Conservation (phyloP, 2,888 invertebrate species). For the Exephanes ischioxanthus region DNA sequence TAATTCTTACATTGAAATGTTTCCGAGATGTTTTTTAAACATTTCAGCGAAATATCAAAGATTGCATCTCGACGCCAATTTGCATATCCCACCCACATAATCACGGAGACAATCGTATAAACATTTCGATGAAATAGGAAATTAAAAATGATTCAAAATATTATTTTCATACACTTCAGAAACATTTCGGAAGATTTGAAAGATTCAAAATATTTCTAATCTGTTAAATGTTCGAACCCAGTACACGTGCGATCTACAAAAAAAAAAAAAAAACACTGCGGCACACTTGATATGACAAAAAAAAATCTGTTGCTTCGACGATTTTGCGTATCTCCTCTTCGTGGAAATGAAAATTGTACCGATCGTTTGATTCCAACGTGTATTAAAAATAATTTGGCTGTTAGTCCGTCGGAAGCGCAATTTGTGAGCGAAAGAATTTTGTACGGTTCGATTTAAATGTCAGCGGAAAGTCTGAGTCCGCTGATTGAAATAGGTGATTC, state of each 20-base stretch:
- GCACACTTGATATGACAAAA: not conserved
- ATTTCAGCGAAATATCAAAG: too few species aligned
- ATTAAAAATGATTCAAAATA: too few species aligned
- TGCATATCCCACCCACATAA: too few species aligned
- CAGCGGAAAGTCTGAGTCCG: conserved; percentile 59
- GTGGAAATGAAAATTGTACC: not conserved
- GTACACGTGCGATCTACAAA: not conserved
- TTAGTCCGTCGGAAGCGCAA: conserved; percentile 46
- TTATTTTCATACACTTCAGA: too few species aligned
- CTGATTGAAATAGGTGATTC: conserved; percentile 53
- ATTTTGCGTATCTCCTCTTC: not conserved
- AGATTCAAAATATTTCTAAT: too few species aligned
- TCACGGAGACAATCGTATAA: too few species aligned
- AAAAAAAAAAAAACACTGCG: not conserved
- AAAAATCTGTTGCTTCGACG: not conserved
- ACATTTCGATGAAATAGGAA: too few species aligned
- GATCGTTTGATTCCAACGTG: not conserved
- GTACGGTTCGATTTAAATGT: conserved; percentile 66
- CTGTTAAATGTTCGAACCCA: not conserved
- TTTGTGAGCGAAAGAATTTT: conserved; percentile 59
- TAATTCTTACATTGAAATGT: too few species aligned
- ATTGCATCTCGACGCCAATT: too few species aligned
- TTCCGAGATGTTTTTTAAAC: too few species aligned
- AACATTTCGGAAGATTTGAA: too few species aligned
- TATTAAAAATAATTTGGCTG: conserved; percentile 34